Evolutionary conservation across 2,113 vertebrate genomes (phyloP).

Genomic region (Otolemur garnettii): DNA sequence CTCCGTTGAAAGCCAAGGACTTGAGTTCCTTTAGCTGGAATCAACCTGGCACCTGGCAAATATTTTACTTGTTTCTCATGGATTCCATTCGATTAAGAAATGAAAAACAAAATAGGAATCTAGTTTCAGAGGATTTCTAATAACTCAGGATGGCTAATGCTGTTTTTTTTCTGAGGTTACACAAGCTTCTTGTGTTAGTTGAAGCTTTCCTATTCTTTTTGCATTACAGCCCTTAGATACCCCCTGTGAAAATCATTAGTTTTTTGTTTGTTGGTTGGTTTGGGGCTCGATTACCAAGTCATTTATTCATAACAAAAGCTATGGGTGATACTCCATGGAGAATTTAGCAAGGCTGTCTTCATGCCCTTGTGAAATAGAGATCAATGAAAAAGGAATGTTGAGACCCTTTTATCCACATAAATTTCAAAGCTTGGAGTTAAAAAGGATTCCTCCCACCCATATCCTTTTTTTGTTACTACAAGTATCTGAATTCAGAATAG

Average conservation of each 20-base stretch:
- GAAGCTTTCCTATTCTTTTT: slow-evolving; percentile 13
- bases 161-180: neutral
- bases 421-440: slow-evolving; percentile 39
- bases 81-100: slow-evolving; percentile 44
- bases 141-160: neutral
- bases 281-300: neutral
- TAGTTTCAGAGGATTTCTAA: slow-evolving; percentile 37
- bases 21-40: neutral
- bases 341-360: neutral
- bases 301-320: neutral
- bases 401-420: neutral
- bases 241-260: neutral
- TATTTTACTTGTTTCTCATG: neutral
- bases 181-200: neutral
- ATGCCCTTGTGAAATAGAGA: neutral
- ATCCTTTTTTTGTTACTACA: neutral
- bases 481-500: neutral
- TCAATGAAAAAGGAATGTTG: neutral
- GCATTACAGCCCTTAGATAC: neutral
- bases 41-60: slow-evolving; percentile 39
- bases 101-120: neutral
- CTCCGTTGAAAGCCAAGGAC: slow-evolving; percentile 17
- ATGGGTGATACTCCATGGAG: neutral
- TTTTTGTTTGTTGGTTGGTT: neutral
- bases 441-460: neutral